A percentile compares a stretch with the other conserved stretches of the same genome.
Conservation (phyloP, 1,140 invertebrate species). For the Tenebrio molitor region DNA sequence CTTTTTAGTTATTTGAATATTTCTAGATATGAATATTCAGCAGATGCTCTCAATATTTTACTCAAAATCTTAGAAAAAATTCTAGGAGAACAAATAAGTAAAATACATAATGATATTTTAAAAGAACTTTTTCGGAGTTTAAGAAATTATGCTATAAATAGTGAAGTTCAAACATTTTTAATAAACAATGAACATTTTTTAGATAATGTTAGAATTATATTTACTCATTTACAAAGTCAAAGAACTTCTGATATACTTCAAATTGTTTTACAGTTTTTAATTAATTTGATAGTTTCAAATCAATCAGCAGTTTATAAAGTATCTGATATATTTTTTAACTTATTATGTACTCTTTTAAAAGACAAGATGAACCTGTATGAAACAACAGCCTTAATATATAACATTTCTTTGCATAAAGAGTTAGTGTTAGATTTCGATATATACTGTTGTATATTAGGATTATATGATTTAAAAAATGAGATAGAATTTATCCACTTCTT, state of each 20-base stretch:
- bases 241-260: slow-evolving; percentile 31
- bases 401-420: slow-evolving; percentile 45
- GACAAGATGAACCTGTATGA: slow-evolving; percentile 47
- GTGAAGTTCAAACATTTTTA: slow-evolving; percentile 47
- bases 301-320: slow-evolving; percentile 19
- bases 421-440: slow-evolving; percentile 31
- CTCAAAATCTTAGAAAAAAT: background rate
- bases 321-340: slow-evolving; percentile 42
- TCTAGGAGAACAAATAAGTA: background rate
- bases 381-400: slow-evolving; percentile 54
- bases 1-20: background rate
- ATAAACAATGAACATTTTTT: slow-evolving; percentile 38
- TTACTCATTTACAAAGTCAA: slow-evolving; percentile 25
- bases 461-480: slow-evolving; percentile 43
- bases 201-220: slow-evolving; percentile 15
- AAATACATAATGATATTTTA: slow-evolving; percentile 21
- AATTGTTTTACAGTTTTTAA: slow-evolving; percentile 58
- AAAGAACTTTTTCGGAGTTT: slow-evolving; percentile 51
- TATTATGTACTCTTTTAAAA: slow-evolving; percentile 44
- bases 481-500: slow-evolving; percentile 60
- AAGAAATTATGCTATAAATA: slow-evolving; percentile 50
- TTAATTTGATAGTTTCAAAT: slow-evolving; percentile 55
- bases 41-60: background rate
- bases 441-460: slow-evolving; percentile 43
- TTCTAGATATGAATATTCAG: slow-evolving; percentile 20